Evolutionary conservation across 2,113 vertebrate genomes (phyloP).

Genomic region (Ailuropoda melanoleuca): DNA sequence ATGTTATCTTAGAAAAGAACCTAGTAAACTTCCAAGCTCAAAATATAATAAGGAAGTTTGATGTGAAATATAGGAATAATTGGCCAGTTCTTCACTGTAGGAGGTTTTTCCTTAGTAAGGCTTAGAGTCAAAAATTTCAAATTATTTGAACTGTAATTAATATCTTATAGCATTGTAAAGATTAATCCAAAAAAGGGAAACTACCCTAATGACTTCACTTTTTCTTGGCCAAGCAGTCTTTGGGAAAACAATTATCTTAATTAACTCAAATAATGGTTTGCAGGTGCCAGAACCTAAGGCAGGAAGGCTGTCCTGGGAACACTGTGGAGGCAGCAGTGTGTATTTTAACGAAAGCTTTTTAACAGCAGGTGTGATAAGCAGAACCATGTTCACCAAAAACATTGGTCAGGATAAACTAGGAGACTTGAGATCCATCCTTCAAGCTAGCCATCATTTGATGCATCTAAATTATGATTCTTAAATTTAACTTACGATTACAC

Average conservation of each 20-base stretch:
- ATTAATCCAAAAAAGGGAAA: background rate
- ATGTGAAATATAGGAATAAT: background rate
- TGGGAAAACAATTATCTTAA: conserved; percentile 56
- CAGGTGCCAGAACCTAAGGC: background rate
- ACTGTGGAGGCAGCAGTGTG: background rate
- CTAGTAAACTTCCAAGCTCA: background rate
- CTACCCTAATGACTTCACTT: background rate
- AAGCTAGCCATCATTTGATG: background rate
- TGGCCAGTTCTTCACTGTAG: background rate
- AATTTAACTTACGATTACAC: background rate
- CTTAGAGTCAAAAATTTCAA: background rate
- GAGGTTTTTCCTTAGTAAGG: background rate
- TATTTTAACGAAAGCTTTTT: background rate
- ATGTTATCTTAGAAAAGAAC: background rate
- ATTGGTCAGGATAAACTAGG: background rate
- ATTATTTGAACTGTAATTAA: conserved; percentile 42
- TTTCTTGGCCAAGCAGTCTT: conserved; percentile 20
- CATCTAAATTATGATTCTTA: background rate
- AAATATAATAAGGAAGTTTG: background rate
- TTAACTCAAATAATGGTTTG: conserved; percentile 39
- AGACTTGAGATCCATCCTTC: background rate
- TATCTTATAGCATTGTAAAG: background rate
- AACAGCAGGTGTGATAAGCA: background rate
- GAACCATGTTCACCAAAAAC: background rate
- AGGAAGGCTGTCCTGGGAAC: background rate